These are phyloP conservation scores for Epizoanthus rinbou DNA, from an alignment of 92 coral and sea anemone genomes.

Conservation along the genomic window DNA sequence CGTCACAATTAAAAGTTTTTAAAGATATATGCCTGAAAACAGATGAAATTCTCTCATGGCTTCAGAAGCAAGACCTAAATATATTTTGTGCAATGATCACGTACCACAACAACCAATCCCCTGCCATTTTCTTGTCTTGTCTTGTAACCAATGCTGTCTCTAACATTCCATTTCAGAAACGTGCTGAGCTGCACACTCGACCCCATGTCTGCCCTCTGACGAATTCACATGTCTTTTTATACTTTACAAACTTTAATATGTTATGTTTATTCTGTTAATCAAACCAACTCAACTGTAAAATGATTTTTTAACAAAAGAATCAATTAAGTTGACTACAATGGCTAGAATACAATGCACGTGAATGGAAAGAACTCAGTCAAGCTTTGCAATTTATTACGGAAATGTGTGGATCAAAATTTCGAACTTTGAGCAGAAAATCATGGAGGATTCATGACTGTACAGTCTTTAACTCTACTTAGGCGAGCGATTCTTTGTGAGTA, in stretches of 20 bases:
- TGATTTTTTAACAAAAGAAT: background rate
- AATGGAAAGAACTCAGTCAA: background rate
- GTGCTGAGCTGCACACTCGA: slow-evolving; percentile 6
- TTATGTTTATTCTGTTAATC: slow-evolving; percentile 1
- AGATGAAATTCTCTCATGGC: background rate
- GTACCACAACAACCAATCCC: slow-evolving; percentile 25
- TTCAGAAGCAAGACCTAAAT: background rate
- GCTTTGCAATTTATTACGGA: slow-evolving; percentile 12
- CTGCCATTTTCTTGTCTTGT: slow-evolving; percentile 11
- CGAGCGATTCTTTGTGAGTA: background rate
- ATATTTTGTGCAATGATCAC: slow-evolving; percentile 13
- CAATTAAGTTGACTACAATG: slow-evolving; percentile 9
- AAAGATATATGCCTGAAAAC: slow-evolving; percentile 35
- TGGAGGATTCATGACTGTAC: slow-evolving; percentile 19
- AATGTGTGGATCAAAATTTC: slow-evolving; percentile 3
- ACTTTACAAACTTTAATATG: background rate
- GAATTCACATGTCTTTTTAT: background rate
- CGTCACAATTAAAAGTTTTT: slow-evolving; percentile 32
- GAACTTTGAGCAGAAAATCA: background rate
- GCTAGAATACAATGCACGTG: background rate
- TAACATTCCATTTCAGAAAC: slow-evolving; percentile 29
- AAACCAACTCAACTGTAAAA: slow-evolving; percentile 24
- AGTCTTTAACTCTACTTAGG: background rate
- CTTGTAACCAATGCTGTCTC: slow-evolving; percentile 29
- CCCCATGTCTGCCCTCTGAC: background rate